Conservation (phyloP, 2,888 invertebrate species). For the Hypomecis atomaria region DNA sequence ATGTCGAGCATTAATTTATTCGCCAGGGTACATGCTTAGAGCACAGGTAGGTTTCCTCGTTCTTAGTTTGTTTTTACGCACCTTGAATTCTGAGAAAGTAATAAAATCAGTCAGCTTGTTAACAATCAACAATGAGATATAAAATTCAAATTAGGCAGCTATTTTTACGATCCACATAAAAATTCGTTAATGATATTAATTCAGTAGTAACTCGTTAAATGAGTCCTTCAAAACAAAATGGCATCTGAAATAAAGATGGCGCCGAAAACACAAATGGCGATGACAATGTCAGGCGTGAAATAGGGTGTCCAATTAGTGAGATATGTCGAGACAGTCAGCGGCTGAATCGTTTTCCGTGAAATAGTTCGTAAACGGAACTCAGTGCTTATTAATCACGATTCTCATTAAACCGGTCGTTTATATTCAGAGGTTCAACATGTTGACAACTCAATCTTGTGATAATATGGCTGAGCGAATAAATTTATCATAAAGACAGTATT, state of each 20-base stretch:
- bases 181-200: slow-evolving; percentile 29
- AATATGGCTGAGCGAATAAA: slow-evolving; percentile 49
- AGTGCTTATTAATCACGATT: slow-evolving; percentile 67
- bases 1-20: no score
- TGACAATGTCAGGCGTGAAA: slow-evolving; percentile 41
- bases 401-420: slow-evolving; percentile 71
- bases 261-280: slow-evolving; percentile 38
- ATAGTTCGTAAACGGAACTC: slow-evolving; percentile 65
- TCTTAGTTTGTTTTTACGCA: slow-evolving; percentile 6
- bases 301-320: slow-evolving; percentile 58
- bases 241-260: slow-evolving; percentile 31
- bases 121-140: slow-evolving; percentile 33
- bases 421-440: slow-evolving; percentile 65
- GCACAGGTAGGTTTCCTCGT: background rate
- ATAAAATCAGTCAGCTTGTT: slow-evolving; percentile 28
- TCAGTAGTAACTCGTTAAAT: slow-evolving; percentile 27
- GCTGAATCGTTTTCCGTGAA: slow-evolving; percentile 59
- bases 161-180: slow-evolving; percentile 31
- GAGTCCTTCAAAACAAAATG: slow-evolving; percentile 24
- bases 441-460: slow-evolving; percentile 76
- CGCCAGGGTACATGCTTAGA: no score
- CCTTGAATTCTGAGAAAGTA: slow-evolving; percentile 20
- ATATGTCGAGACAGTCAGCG: slow-evolving; percentile 56
- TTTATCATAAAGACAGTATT: slow-evolving; percentile 19
- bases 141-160: slow-evolving; percentile 33